Conservation (phyloP, 35 echinoderm and acorn worm species). For the Hemicentrotus pulcherrimus region DNA sequence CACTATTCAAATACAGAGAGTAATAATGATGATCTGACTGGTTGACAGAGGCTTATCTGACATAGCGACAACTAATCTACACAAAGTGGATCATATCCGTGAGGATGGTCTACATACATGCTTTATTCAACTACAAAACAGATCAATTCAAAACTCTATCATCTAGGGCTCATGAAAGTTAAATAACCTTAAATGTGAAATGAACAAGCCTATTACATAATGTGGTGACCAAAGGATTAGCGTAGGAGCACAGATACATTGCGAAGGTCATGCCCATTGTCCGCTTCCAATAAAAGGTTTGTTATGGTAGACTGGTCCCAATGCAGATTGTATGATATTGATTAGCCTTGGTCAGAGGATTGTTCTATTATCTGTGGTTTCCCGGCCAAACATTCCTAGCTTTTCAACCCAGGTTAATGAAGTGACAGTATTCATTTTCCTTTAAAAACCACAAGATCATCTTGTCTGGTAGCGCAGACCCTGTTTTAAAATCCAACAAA, state of each 20-base stretch:
- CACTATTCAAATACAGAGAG: too few relatives aligned
- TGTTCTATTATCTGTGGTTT: conserved; percentile 11
- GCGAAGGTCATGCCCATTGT: not conserved
- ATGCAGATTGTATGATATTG: not conserved
- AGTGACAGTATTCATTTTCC: not conserved
- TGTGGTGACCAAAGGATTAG: not conserved
- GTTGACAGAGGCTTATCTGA: not conserved
- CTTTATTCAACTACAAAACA: not conserved
- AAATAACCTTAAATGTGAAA: not conserved
- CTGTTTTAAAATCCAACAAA: too few relatives aligned
- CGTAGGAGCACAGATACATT: not conserved
- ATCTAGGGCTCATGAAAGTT: not conserved
- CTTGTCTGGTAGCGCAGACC: not conserved
- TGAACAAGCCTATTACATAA: not conserved
- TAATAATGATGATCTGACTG: too few relatives aligned
- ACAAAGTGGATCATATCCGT: not conserved
- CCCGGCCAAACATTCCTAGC: not conserved
- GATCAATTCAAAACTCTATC: not conserved
- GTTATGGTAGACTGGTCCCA: not conserved
- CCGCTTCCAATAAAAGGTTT: not conserved
- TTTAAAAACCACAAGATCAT: not conserved
- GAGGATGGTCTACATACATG: not conserved
- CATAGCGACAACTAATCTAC: not conserved
- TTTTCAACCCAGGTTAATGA: not conserved
- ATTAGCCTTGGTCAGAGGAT: not conserved